A percentile compares a stretch with the other conserved stretches of the same genome.
Conservation (phyloP, 37 sponge, comb jelly and placozoan species). For the Theonella swinhoei region DNA sequence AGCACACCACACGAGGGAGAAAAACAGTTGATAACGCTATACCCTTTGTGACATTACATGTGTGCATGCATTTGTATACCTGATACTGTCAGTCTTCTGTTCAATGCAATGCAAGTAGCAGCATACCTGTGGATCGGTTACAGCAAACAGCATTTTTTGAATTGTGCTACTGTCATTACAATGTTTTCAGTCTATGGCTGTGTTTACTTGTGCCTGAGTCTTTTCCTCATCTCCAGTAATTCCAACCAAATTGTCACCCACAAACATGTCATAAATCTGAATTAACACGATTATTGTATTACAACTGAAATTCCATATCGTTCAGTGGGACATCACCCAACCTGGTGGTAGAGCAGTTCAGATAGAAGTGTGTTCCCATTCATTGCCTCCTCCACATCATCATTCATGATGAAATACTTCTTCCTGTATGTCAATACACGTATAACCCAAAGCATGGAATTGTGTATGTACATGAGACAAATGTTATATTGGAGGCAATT, state of each 20-base stretch:
- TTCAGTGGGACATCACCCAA: not conserved
- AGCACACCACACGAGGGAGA: not conserved
- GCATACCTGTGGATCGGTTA: not conserved
- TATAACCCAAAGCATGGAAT: too few species aligned
- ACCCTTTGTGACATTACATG: not conserved
- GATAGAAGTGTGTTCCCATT: conserved; percentile 29
- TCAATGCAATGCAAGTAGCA: conserved; percentile 39
- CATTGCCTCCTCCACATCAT: conserved; percentile 52
- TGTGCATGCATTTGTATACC: not conserved
- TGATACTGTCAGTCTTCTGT: conserved; percentile 22
- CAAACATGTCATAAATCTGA: conserved; percentile 8
- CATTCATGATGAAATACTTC: conserved; percentile 69
- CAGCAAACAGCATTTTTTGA: not conserved
- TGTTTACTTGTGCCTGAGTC: not conserved
- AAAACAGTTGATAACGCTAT: too few species aligned
- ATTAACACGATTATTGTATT: not conserved
- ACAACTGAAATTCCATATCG: not conserved
- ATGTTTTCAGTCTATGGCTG: too few species aligned
- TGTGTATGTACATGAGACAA: too few species aligned
- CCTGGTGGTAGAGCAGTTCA: conserved; percentile 61
- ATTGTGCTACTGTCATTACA: too few species aligned
- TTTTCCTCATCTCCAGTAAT: not conserved
- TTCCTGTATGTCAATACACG: conserved; percentile 33
- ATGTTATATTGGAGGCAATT: too few species aligned
- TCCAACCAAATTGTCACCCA: conserved; percentile 23